These are phyloP conservation scores for Spisula solida DNA, from an alignment of 2,888 invertebrate species.

Conservation along the genomic window DNA sequence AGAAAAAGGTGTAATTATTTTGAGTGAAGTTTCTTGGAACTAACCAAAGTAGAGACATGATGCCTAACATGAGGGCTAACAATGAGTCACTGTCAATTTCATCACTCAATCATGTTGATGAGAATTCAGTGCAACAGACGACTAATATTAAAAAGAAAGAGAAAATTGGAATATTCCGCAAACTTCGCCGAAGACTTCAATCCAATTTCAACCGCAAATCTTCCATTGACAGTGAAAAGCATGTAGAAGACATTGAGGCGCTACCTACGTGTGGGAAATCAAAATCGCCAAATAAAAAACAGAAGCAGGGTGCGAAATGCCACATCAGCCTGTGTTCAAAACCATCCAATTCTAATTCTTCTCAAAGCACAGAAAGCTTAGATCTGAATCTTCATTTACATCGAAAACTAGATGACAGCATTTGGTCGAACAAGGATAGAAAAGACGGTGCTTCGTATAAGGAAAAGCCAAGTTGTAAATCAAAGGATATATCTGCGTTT, in stretches of 20 bases:
- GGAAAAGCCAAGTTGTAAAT: conserved; percentile 80
- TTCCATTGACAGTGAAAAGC: conserved; percentile 69
- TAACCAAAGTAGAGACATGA: conserved; percentile 43
- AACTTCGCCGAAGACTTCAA: conserved; percentile 77
- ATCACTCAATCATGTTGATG: conserved; percentile 70
- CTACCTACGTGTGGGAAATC: conserved; percentile 55
- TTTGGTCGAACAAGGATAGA: conserved; percentile 81
- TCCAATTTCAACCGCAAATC: conserved; percentile 78
- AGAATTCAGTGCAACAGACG: conserved; percentile 67
- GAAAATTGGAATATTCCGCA: conserved; percentile 80
- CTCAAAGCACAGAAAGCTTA: conserved; percentile 81
- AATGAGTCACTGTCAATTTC: conserved; percentile 70
- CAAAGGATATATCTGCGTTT: conserved; percentile 82
- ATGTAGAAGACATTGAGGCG: conserved; percentile 70
- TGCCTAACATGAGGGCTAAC: conserved; percentile 63
- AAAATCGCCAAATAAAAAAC: conserved; percentile 74
- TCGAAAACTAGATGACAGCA: conserved; percentile 69
- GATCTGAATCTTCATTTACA: conserved; percentile 77
- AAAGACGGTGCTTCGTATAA: conserved; percentile 74
- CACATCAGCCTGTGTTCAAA: conserved; percentile 76
- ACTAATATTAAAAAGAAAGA: conserved; percentile 76
- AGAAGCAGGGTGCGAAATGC: conserved; percentile 77
- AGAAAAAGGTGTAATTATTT: neutral
- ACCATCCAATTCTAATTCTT: conserved; percentile 79
- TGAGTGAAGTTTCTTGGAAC: neutral